Evolutionary conservation across 2,113 vertebrate species (phyloP).

Genomic region (Enhydra lutris): DNA sequence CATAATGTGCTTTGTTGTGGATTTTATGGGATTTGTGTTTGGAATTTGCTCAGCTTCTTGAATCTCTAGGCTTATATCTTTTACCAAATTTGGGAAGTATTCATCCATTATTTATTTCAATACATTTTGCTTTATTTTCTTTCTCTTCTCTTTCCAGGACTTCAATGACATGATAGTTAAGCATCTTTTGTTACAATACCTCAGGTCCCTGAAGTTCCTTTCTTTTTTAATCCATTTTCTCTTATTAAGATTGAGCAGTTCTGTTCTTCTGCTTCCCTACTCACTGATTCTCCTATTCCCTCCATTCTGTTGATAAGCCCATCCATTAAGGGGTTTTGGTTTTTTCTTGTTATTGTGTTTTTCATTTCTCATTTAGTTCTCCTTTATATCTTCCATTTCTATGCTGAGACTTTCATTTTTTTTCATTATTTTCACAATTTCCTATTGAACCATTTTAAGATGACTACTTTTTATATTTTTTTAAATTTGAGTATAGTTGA

Average conservation of each 20-base stretch:
- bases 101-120: background rate
- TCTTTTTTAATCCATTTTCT: background rate
- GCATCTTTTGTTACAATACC: background rate
- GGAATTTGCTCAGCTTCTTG: background rate
- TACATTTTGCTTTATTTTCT: background rate
- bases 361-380: background rate
- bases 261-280: background rate
- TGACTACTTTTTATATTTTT: background rate
- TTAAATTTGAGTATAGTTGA: background rate
- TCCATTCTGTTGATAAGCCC: background rate
- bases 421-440: background rate
- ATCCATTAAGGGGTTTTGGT: background rate
- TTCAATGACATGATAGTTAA: background rate
- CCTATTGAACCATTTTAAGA: background rate
- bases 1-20: background rate
- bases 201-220: background rate
- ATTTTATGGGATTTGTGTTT: background rate
- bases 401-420: background rate
- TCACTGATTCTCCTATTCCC: background rate
- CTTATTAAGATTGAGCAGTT: background rate
- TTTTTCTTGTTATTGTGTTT: background rate
- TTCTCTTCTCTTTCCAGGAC: background rate
- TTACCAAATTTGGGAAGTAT: background rate
- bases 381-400: background rate
- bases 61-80: background rate